A percentile compares a stretch with the other conserved stretches of the same genome.
Conservation (phyloP, 2,113 vertebrate species). For the Tragelaphus buxtoni region DNA sequence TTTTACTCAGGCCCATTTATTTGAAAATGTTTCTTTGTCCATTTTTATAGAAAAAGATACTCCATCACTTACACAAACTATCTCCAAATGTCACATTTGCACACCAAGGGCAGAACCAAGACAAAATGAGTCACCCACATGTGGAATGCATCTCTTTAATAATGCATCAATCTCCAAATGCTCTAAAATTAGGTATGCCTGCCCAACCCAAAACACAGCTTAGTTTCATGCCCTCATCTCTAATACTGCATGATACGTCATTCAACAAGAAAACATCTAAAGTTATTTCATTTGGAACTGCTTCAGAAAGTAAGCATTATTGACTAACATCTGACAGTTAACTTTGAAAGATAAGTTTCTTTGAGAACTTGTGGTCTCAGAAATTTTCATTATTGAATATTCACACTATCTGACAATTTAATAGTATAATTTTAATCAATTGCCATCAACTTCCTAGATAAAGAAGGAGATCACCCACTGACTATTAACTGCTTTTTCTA, state of each 20-base stretch:
- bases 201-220: neutral
- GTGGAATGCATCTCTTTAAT: conserved; percentile 10
- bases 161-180: neutral
- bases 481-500: neutral
- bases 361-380: neutral
- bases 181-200: conserved; percentile 38
- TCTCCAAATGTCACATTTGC: neutral
- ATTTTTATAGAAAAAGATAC: conserved; percentile 17
- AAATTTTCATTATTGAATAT: neutral
- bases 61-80: neutral
- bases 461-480: neutral
- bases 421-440: neutral
- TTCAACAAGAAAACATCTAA: neutral
- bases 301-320: conserved; percentile 30
- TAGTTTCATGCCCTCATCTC: neutral
- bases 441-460: neutral
- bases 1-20: neutral
- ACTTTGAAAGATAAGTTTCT: conserved; percentile 2
- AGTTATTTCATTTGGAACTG: conserved; percentile 31
- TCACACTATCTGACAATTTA: neutral
- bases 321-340: neutral
- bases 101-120: neutral
- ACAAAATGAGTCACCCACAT: neutral
- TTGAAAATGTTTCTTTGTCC: neutral
- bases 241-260: neutral